Evolutionary conservation across 2,797 vertebrate species (phyloP).

Genomic region (Apogon hyalosoma): DNA sequence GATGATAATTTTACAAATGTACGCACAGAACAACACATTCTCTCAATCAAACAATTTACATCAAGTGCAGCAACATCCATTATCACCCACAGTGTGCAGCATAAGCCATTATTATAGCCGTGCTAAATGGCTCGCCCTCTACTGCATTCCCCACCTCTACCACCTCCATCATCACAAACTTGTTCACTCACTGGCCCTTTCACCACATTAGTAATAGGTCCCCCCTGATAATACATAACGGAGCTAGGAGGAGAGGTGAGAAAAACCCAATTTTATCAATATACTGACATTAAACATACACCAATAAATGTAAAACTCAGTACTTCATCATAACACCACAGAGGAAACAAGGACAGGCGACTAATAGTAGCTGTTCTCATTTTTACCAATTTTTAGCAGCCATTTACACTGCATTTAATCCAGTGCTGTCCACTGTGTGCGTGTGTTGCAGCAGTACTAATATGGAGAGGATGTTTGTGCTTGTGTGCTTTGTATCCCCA

Average conservation of each 20-base stretch:
- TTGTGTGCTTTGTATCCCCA: constrained; percentile 24
- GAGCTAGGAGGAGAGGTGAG: constrained; percentile 13
- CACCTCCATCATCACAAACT: constrained; percentile 60
- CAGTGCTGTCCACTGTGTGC: constrained; percentile 69
- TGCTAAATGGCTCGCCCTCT: constrained; percentile 57
- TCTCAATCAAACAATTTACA: constrained; percentile 47
- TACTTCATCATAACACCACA: too few relatives aligned
- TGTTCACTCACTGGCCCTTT: constrained; percentile 47
- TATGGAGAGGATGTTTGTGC: constrained; percentile 8
- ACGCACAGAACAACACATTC: constrained; percentile 27
- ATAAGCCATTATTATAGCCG: constrained; percentile 58
- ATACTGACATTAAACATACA: too few relatives aligned
- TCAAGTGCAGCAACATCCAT: constrained; percentile 56
- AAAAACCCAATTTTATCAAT: not conserved
- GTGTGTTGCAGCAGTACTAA: constrained; percentile 39
- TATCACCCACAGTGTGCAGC: constrained; percentile 54
- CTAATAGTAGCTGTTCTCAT: constrained; percentile 65
- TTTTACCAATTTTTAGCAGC: constrained; percentile 53
- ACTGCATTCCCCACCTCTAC: constrained; percentile 34
- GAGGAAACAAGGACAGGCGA: constrained; percentile 5
- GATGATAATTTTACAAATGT: constrained; percentile 24
- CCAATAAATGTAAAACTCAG: too few relatives aligned
- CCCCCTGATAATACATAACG: constrained; percentile 50
- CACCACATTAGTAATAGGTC: constrained; percentile 55
- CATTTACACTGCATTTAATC: constrained; percentile 58